Percentiles rank a stretch among this genome's conserved stretches.
These are phyloP conservation scores for Martes martes DNA, from an alignment of 2,113 vertebrate genomes.

Conservation along the genomic window DNA sequence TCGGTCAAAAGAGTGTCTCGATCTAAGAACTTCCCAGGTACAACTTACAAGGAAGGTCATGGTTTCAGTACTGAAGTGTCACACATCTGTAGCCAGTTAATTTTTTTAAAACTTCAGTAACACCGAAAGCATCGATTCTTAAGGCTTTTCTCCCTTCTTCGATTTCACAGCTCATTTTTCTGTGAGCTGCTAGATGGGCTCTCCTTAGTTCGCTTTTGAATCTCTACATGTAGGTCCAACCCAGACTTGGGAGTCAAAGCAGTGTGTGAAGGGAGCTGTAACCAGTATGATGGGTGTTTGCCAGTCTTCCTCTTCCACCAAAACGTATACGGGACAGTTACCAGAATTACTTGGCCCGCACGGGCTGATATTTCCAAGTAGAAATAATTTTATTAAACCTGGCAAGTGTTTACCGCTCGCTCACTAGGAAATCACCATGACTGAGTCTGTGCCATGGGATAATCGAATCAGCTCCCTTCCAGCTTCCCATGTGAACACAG, in stretches of 20 bases:
- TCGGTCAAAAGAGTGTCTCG: neutral
- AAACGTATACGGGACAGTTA: neutral
- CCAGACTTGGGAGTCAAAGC: constrained; percentile 71
- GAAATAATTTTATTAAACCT: neutral
- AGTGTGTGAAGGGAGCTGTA: constrained; percentile 33
- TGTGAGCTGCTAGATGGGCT: constrained; percentile 71
- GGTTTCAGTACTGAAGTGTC: constrained; percentile 63
- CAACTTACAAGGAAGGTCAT: neutral
- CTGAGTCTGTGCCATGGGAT: no score
- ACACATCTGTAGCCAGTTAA: constrained; percentile 78
- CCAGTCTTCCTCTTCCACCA: constrained; percentile 56
- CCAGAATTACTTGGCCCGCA: neutral
- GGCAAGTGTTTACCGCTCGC: neutral
- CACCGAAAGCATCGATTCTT: constrained; percentile 65
- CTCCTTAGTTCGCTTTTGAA: constrained; percentile 74
- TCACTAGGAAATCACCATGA: neutral
- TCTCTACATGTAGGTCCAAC: constrained; percentile 72
- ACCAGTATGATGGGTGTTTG: constrained; percentile 14
- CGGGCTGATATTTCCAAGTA: neutral
- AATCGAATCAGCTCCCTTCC: neutral
- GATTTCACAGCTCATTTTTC: constrained; percentile 79
- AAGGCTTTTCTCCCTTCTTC: constrained; percentile 67
- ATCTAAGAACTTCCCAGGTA: neutral
- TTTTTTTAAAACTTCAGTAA: constrained; percentile 66
- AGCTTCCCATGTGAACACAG: neutral